Base-by-base conservation (phyloP, 2,888 invertebrate genomes). In the Nycteola revayana region DNA sequence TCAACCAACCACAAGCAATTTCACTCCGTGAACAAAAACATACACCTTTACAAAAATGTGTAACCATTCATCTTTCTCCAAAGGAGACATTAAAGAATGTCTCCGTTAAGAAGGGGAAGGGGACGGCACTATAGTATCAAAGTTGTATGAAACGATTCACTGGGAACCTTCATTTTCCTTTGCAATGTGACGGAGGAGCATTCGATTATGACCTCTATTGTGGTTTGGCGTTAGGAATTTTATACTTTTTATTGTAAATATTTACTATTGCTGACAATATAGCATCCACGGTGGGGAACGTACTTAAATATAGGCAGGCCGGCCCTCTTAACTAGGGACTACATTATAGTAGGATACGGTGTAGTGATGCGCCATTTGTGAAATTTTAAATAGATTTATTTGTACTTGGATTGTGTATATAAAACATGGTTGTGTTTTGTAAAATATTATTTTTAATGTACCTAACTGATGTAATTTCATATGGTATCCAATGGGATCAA, bases 41-140 rank as follows among this genome's bases (percentile, higher is more conserved):
- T 70, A 81, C 75, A 81, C 79, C 74, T 82, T 74, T 79, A 78
- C 80, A 81, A 84, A 86, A 86, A 87, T 85, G 83, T 78, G 65
- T 78, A 70, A 73, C 82, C 85, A 87, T 88, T 84, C 83, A 80
- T 88, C 87, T 87, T 86, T 84, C 82, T 78, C 72, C 75, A 79
- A 75, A 70, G 68, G 73, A 76, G 83, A 84, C 85, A 77, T 83
- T 85, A 84, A 86, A 86, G 78, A 87, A 87, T 87, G 86, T 84
- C 81, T 72, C 75, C 68, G 78, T 78, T 78, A 81, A 79, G 68
- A 60, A 83, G 77, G 83, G 85, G 79, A 82, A 83, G 77, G 84
- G 76, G 75, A 72, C 57, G 57, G 65, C 64, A 62, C 56, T 51
- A 67, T 72, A 78, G 75, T 75, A 64, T 72, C 75, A 81, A 69